Conservation (phyloP, 2,888 invertebrate species). For the Heptascelio sp. region DNA sequence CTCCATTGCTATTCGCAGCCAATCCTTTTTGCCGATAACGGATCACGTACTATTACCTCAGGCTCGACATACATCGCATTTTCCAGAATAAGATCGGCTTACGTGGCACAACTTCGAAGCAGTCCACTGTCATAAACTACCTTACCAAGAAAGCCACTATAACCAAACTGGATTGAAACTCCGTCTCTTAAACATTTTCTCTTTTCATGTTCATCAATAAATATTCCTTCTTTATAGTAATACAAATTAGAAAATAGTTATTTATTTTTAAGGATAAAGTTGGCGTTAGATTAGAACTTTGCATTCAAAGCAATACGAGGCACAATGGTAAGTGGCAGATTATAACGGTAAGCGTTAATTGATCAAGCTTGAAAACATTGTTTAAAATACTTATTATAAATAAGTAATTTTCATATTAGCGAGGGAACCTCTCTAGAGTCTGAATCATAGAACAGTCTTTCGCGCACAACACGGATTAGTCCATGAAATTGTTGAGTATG, state of each 20-base stretch:
- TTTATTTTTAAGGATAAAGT: slow-evolving; percentile 2
- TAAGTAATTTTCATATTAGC: no score
- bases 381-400: no score
- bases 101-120: slow-evolving; percentile 77
- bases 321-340: no score
- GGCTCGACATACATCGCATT: slow-evolving; percentile 67
- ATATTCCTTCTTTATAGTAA: slow-evolving; percentile 19
- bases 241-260: slow-evolving; percentile 32
- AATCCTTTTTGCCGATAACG: slow-evolving; percentile 77
- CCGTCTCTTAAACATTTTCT: slow-evolving; percentile 42
- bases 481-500: no score
- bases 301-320: background rate
- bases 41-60: slow-evolving; percentile 76
- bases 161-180: slow-evolving; percentile 59
- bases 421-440: no score
- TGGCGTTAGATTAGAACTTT: background rate
- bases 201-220: slow-evolving; percentile 26
- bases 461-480: no score
- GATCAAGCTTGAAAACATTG: no score
- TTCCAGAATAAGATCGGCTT: slow-evolving; percentile 76
- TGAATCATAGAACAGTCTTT: no score
- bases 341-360: no score
- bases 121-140: slow-evolving; percentile 75
- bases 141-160: slow-evolving; percentile 53
- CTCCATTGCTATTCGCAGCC: slow-evolving; percentile 70